Base-by-base conservation (phyloP, 2,113 vertebrate genomes). In the Chloropsis cyanopogon region DNA sequence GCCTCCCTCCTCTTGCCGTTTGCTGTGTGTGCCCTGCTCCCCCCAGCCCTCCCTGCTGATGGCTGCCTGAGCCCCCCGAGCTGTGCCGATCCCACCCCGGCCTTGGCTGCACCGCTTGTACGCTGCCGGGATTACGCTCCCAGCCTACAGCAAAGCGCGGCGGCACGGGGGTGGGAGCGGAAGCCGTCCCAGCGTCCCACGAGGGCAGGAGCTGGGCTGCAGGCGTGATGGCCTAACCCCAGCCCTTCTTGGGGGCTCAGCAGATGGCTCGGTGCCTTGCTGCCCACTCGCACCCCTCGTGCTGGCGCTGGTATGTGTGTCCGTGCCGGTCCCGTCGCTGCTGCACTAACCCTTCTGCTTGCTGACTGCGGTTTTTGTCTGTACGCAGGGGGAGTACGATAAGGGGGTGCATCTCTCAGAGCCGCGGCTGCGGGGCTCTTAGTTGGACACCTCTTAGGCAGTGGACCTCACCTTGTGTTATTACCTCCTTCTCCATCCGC, bases 321-420 rank as follows among this genome's bases (percentile, higher is more conserved):
- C 87, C 4, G 88, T 90, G 96, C 95, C 54, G 14, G 59, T 87
- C 93, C 77, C 39, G 21, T 96, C 2, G 92, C 94, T 94, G 93
- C 93, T 86, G 97, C 97, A 98, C 98, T 98, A 98, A 98, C 97
- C 96, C 98, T 98, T 97, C 96, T 17, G 98, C 98, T 98, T 98
- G 98, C 98, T 98, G 98, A 98, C 97, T 98, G 97, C 97, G 92
- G 97, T 98, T 98, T 98, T 98, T 98, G 97, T 98, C 98, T 98
- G 98, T 98, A 98, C 97, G 98, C 98, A 98, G 98, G 98, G 97
- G 97, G 98, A 98, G 97, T 98, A 97, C 98, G 98, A 97, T 98
- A 98, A 98, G 98, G 97, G 98, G 97, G 97, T 94, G 97, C 97
- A 97, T 86, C 97, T 97, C 96, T 97, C 96, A 96, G 97, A 97